Base-by-base conservation (phyloP, 2,888 invertebrate species). In the Agrenia bidenticulata region DNA sequence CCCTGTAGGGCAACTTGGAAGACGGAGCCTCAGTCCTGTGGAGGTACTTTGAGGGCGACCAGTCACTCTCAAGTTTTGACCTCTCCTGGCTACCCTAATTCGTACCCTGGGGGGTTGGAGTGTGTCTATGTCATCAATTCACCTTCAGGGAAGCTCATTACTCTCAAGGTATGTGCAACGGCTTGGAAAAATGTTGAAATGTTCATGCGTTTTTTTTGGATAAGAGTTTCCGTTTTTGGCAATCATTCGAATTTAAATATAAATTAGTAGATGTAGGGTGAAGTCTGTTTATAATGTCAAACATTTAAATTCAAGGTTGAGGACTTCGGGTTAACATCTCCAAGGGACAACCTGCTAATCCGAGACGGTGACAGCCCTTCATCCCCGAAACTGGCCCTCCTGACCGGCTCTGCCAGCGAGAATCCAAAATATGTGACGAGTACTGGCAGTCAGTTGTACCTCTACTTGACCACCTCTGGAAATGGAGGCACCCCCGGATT, bases 41-140 rank as follows among this genome's bases (percentile, higher is more conserved):
- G 95, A 39, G 95, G 95, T 27, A 86, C 86, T 63, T 82, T 96
- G 53, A 84, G 90, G 77, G 94, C 95, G 1, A 91, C 92, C 13
- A 87, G 89, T 54, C 94, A 93, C 81, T 89, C 90, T 27, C 95
- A 96, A 83, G 86, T 90, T 2, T 82, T 97, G 58, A 89, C 88
- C 17, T 94, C 94, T 51, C 94, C 96, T 62, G 92, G 93, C 63
- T 95, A 93, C 81, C 96, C 96, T 0, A 89, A 89, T 77, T 88
- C 89, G 76, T 95, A 95, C 81, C 94, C 96, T 0, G 94, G 95
- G 60, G 96, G 96, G n/a, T 83, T 95, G 70, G 97, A 97, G 82
- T 96, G 96, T 77, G 85, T 94, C 60, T 97, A 96, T 81, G 88
- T 92, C 55, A 88, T 98, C 70, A 89, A 89, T 78, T 90, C 97